These are phyloP conservation scores for Blastobasis adustella DNA, from an alignment of 2,888 invertebrate species.

Conservation along the genomic window DNA sequence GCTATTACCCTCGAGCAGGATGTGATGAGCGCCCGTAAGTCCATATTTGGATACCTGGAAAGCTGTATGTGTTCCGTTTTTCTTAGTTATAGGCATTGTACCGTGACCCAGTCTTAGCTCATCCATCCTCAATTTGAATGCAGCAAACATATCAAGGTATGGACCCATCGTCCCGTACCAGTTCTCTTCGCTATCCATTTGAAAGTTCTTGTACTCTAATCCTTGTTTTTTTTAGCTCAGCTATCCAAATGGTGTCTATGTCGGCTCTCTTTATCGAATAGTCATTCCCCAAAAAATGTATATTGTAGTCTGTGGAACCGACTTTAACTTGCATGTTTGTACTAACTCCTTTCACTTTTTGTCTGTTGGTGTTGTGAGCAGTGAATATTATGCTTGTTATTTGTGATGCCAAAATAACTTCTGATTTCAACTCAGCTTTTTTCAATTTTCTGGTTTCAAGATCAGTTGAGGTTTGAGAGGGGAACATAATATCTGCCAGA, in stretches of 20 bases:
- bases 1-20: slow-evolving; percentile 15
- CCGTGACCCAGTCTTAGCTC: slow-evolving; percentile 16
- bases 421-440: no score
- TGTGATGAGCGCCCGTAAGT: slow-evolving; percentile 20
- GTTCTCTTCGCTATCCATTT: neutral
- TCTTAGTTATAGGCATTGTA: slow-evolving; percentile 17
- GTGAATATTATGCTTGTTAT: no score
- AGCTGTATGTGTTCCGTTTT: slow-evolving; percentile 12
- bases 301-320: neutral
- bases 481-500: no score
- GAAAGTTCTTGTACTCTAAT: neutral
- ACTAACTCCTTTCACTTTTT: no score
- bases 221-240: neutral
- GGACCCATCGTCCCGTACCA: slow-evolving; percentile 2
- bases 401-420: no score
- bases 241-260: neutral
- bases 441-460: no score
- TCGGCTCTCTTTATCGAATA: neutral
- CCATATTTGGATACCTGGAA: slow-evolving; percentile 22
- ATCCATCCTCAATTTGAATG: slow-evolving; percentile 10
- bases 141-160: slow-evolving; percentile 15
- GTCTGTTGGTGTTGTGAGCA: no score
- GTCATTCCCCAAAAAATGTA: neutral
- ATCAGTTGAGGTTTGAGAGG: no score
- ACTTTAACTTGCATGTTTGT: neutral